phyloP scores from a whole-genome alignment of 1,140 invertebrate species.

The Formica selysi region DNA sequence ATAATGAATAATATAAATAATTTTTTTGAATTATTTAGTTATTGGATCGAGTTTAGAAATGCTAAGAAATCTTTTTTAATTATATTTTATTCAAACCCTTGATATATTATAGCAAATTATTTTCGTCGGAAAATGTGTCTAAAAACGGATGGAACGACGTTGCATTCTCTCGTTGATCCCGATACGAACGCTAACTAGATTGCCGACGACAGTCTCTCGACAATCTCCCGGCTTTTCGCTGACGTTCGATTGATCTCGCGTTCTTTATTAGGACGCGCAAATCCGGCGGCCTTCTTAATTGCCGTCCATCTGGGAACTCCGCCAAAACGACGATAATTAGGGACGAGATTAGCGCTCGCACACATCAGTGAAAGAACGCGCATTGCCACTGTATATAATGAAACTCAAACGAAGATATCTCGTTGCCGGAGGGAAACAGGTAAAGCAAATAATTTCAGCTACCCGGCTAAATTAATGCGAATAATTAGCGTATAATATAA shows the following conservation, averaged over 20 bases:
- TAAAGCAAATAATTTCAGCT: not conserved
- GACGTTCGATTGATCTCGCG: constrained; percentile 63
- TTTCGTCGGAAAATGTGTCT: too few species aligned
- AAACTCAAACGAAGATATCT: not conserved
- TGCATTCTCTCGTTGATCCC: constrained; percentile 37
- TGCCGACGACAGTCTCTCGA: constrained; percentile 51
- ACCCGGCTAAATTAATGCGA: not conserved
- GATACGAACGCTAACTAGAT: constrained; percentile 69
- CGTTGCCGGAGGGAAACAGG: not conserved
- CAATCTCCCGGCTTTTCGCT: constrained; percentile 49
- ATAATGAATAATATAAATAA: not conserved
- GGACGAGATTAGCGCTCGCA: constrained; percentile 3
- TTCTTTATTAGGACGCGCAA: constrained; percentile 69
- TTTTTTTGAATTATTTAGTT: not conserved
- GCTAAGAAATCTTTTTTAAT: not conserved
- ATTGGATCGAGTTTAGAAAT: not conserved
- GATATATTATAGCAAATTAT: not conserved
- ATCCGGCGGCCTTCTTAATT: constrained; percentile 63
- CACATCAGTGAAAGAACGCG: not conserved
- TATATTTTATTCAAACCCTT: not conserved
- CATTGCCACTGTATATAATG: not conserved
- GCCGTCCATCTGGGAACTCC: not conserved
- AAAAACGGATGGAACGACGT: constrained; percentile 38
- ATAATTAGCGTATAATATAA: constrained; percentile 14
- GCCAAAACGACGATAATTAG: constrained; percentile 19